These are phyloP conservation scores for Tylochromis polylepis DNA, from an alignment of 2,113 vertebrate species.

Conservation along the genomic window DNA sequence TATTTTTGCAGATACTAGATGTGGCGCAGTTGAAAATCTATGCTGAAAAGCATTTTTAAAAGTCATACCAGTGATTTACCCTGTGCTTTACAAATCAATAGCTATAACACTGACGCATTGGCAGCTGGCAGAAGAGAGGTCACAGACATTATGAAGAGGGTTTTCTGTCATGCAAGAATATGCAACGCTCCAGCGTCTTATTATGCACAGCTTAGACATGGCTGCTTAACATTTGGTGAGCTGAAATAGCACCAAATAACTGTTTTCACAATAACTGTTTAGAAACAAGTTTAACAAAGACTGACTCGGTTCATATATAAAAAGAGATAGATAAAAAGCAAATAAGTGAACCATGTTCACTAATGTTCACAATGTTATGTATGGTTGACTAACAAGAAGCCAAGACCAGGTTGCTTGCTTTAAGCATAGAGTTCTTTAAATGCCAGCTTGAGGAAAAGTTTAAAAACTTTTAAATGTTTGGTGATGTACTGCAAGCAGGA, in stretches of 20 bases:
- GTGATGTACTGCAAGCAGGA: not conserved
- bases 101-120: not conserved
- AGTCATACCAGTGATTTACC: not conserved
- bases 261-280: not conserved
- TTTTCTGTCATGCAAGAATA: constrained; percentile 4
- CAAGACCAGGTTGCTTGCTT: not conserved
- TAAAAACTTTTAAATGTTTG: not conserved
- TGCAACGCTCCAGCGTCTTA: not conserved
- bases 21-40: not conserved
- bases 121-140: constrained; percentile 14
- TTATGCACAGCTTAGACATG: constrained; percentile 2
- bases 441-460: not conserved
- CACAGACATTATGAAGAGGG: constrained; percentile 14
- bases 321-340: not conserved
- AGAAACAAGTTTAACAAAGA: not conserved
- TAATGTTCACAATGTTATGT: rapidly evolving
- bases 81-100: constrained; percentile 41
- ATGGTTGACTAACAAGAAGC: not conserved
- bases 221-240: not conserved
- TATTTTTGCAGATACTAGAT: not conserved
- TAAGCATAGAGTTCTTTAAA: not conserved
- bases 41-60: not conserved
- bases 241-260: not conserved
- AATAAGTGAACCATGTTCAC: not conserved
- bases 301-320: not conserved